Evolutionary conservation across 1,140 invertebrate species (phyloP).

Genomic region (Drosophila sucinea): DNA sequence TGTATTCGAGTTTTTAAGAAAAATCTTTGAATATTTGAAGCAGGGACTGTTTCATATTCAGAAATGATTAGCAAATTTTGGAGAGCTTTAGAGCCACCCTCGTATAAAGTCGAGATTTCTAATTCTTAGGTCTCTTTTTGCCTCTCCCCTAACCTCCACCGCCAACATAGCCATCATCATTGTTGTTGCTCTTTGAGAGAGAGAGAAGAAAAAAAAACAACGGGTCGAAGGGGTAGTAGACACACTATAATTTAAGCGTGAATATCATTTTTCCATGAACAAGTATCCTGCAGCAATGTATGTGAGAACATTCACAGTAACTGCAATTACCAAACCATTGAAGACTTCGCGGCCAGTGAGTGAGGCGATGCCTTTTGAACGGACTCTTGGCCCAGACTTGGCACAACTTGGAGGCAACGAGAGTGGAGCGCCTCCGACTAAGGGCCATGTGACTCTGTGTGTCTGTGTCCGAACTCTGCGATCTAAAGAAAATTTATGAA

Average conservation of each 20-base stretch:
- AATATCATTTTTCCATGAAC: constrained; percentile 82
- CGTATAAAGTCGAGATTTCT: not conserved
- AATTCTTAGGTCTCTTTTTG: not conserved
- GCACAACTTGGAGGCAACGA: not conserved
- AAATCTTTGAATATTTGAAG: too few species aligned
- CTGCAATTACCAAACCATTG: constrained; percentile 65
- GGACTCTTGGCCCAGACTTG: constrained; percentile 1
- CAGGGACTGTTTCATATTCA: too few species aligned
- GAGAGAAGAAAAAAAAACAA: constrained; percentile 19
- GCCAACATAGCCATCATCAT: not conserved
- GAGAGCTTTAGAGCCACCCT: not conserved
- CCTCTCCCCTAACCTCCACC: not conserved
- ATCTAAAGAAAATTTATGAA: constrained; percentile 81
- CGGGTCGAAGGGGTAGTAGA: constrained; percentile 52
- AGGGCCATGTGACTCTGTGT: constrained; percentile 19
- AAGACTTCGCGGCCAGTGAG: constrained; percentile 11
- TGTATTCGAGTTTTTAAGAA: too few species aligned
- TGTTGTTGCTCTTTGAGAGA: constrained; percentile 14
- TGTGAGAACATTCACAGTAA: constrained; percentile 81
- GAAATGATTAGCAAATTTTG: not conserved
- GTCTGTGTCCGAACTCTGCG: constrained; percentile 36
- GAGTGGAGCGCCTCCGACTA: constrained; percentile 1
- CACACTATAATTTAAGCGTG: constrained; percentile 81
- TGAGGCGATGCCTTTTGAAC: constrained; percentile 5
- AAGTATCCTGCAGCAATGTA: constrained; percentile 78